Evolutionary conservation across 35 echinoderm and acorn worm species (phyloP).

Genomic region (Diadema setosum): DNA sequence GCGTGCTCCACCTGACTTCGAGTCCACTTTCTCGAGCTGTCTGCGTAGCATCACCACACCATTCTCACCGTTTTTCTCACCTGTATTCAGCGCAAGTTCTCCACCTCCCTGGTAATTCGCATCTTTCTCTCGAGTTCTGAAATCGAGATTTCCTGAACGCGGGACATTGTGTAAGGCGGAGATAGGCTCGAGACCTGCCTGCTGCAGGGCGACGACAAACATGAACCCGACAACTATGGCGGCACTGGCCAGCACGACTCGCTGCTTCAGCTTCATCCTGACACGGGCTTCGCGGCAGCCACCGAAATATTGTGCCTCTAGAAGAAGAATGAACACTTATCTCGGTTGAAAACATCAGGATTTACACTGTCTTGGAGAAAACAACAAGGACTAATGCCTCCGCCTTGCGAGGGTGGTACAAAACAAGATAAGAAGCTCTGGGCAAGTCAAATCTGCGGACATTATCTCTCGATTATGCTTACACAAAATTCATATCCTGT

Average conservation of each 20-base stretch:
- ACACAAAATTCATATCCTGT: neutral
- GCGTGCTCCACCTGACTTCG: conserved; percentile 56
- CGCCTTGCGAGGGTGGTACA: neutral
- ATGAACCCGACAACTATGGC: conserved; percentile 8
- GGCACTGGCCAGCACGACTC: conserved; percentile 30
- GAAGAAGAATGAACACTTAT: neutral
- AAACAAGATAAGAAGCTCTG: neutral
- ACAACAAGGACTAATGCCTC: neutral
- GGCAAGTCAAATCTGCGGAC: neutral
- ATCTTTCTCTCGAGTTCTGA: conserved; percentile 12
- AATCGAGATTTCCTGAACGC: neutral
- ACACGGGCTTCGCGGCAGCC: neutral
- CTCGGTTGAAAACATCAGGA: conserved; percentile 17
- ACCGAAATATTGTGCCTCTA: neutral
- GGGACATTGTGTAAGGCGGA: conserved; percentile 21
- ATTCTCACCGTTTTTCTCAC: neutral
- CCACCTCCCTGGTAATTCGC: neutral
- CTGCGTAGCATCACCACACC: conserved; percentile 59
- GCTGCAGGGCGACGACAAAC: conserved; percentile 44
- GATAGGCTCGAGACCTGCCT: conserved; percentile 28
- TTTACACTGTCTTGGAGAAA: neutral
- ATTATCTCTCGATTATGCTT: neutral
- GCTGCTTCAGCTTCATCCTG: conserved; percentile 79
- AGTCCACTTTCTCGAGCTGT: conserved; percentile 85
- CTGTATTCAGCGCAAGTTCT: neutral